Base-by-base conservation (phyloP, 2,113 vertebrate species). In the Neolamprologus devosi region DNA sequence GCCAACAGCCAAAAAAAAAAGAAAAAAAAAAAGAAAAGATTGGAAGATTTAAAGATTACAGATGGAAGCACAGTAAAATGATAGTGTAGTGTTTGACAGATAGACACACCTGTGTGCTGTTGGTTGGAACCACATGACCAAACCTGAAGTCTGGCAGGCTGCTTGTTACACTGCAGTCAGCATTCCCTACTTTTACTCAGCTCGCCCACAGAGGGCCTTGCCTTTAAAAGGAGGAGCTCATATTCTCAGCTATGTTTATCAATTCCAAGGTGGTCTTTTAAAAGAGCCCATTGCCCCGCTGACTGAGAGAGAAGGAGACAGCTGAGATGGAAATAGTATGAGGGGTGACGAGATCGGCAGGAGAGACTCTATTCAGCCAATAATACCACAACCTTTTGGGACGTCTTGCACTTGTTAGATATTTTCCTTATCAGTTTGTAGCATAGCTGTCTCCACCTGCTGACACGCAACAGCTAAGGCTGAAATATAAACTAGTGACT, bases 221-320 rank as follows among this genome's bases (percentile, higher is more conserved):
- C 91, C 96, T 97, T 97, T 96, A 96, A 96, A 96, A 92, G 97
- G 95, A 94, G 70, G 87, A 91, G 92, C 93, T 95, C 95, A 93
- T 96, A 95, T 96, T 96, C 95, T 95, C 93, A 88, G 94, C 95
- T 94, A 94, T 90, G 90, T 96, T 94, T 95, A 93, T 96, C 95
- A 91, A 96, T 97, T 96, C 94, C 96, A 95, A 94, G 94, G 91
- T 85, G 86, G 94, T 91, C 92, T 93, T 95, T 95, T 95, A 94
- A 94, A 96, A 93, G 92, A 84, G 85, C 55, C 83, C 42, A 9
- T 28, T 84, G 90, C 84, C 40, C 37, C 8, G 49, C 80, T 28
- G 91, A 87, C 86, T 42, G 73, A 80, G 79, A 60, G 63, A 81
- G 87, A 85, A 47, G 37, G 84, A 51, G 92, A 93, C 94, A 95